These are phyloP conservation scores for Athalia rosae DNA, from an alignment of 2,888 invertebrate genomes.

Conservation along the genomic window DNA sequence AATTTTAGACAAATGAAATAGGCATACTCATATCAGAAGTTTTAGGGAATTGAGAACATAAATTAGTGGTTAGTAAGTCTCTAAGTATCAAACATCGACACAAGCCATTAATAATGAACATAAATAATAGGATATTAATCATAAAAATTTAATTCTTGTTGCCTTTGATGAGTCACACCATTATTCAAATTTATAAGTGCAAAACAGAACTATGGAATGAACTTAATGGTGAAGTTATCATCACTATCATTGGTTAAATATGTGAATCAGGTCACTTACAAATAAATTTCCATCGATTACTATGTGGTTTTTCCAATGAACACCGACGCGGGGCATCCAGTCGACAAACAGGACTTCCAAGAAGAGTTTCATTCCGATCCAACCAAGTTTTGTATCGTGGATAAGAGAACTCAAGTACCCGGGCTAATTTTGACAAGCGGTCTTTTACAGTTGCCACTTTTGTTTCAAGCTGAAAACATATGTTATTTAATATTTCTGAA, in stretches of 20 bases:
- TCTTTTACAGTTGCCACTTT: constrained; percentile 65
- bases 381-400: constrained; percentile 68
- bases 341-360: constrained; percentile 66
- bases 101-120: constrained; percentile 14
- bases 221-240: constrained; percentile 1
- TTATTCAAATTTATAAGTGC: not conserved
- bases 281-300: constrained; percentile 70
- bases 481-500: constrained; percentile 3
- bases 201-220: not conserved
- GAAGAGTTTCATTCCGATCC: constrained; percentile 59
- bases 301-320: constrained; percentile 63
- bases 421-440: constrained; percentile 65
- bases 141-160: not conserved
- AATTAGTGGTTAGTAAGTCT: constrained; percentile 12
- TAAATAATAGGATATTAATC: not conserved
- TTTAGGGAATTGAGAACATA: not conserved
- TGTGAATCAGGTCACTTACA: constrained; percentile 62
- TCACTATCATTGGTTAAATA: not conserved
- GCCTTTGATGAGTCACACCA: not conserved
- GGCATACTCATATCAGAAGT: too few species aligned
- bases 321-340: constrained; percentile 63
- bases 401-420: constrained; percentile 67
- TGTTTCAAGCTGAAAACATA: constrained; percentile 60
- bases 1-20: too few species aligned
- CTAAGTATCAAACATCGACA: constrained; percentile 29